Conservation (phyloP, 2,888 invertebrate genomes). For the Drosophila mercatorum region DNA sequence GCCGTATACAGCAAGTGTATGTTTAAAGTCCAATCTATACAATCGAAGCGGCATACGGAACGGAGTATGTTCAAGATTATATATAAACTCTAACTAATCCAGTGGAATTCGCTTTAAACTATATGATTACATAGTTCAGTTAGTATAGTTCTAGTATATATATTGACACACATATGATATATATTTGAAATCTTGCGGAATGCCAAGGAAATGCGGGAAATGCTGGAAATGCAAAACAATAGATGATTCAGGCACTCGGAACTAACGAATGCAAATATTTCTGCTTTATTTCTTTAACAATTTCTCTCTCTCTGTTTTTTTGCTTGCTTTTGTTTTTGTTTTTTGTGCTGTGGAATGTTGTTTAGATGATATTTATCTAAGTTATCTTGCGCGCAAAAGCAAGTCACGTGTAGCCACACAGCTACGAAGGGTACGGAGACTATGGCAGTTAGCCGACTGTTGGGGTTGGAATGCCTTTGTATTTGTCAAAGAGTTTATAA, state of each 20-base stretch:
- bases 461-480: neutral
- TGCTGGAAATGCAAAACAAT: conserved; percentile 1
- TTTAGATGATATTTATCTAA: conserved; percentile 13
- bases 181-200: neutral
- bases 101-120: too few species aligned
- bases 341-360: conserved; percentile 8
- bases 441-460: neutral
- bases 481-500: conserved; percentile 1
- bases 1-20: neutral
- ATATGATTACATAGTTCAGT: too few species aligned
- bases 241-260: neutral
- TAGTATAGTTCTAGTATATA: neutral
- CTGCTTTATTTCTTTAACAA: neutral
- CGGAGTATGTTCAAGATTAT: neutral
- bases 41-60: too few species aligned
- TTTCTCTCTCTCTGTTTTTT: neutral
- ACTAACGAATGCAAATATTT: conserved; percentile 8
- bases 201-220: conserved; percentile 1
- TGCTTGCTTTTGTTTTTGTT: neutral
- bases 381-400: conserved; percentile 8
- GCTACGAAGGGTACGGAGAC: neutral
- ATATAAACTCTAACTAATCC: too few species aligned
- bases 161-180: neutral
- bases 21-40: neutral
- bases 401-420: conserved; percentile 13